Evolutionary conservation across 2,888 invertebrate genomes (phyloP), one percentile per base, ranked within the genome.

Genomic region (Latrodectus elegans): DNA sequence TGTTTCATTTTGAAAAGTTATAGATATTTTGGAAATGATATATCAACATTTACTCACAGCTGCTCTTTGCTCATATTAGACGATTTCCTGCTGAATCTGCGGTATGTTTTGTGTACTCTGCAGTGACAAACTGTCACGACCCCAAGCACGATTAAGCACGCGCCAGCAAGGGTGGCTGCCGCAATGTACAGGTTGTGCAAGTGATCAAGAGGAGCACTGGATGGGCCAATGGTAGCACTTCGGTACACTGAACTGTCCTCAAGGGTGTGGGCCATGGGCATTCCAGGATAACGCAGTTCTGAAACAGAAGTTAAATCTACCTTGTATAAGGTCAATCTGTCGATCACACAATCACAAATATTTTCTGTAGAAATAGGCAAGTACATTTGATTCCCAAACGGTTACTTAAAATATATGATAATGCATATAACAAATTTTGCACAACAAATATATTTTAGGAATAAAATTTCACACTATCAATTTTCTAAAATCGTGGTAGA

Each of bases 61-160:
- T 89, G 89, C 79, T 89, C 89, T 84, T 90, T 80, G 49, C 85
- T 90, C 15, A 89, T 72, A 55, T 90, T 84, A 14, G 86, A 86
- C 17, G 89, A 89, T 26, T 81, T 76, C 10, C 88, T 79, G 52
- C 85, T 85, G 68, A 90, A 90, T 49, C 89, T 77, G 65, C 89
- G 88, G 75, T 95, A 95, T 0, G 95, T 95, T 92, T 95, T 95
- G 93, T 95, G 95, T 90, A 95, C 95, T 90, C 95, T 94, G 92
- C 96, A 96, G 92, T 96, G 96, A 92, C 96, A 96, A 67, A 95
- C 95, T 77, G 95, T 94, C 91, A 96, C 95, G 92, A 95, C 95
- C 89, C 95, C 93, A 76, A 95, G 94, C 77, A 96, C 95, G 91
- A 96, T 95, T 89, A 95, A 94, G 89, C 96, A 94, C 82, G 95